A percentile compares a stretch with the other conserved stretches of the same genome.
These are phyloP conservation scores for Bambusicola thoracicus DNA, from an alignment of 2,113 vertebrate species.

Conservation along the genomic window DNA sequence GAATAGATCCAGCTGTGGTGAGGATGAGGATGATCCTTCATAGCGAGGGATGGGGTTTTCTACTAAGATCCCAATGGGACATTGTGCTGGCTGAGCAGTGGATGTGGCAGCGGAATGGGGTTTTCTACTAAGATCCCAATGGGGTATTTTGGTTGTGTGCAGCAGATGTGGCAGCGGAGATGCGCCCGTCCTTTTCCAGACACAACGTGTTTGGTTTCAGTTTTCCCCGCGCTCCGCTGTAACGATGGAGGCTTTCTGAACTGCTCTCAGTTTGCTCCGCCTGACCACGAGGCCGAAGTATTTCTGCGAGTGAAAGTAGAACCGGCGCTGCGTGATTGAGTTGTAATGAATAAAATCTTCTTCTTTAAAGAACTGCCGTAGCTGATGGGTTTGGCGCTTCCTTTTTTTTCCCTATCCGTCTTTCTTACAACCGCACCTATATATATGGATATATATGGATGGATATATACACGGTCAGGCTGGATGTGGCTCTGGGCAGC, in stretches of 20 bases:
- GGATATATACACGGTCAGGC: too few species aligned
- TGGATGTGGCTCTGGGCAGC: too few species aligned
- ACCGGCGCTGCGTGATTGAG: background rate
- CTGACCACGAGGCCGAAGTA: accelerated
- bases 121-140: background rate
- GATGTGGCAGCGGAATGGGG: accelerated
- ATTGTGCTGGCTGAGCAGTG: background rate
- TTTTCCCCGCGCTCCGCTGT: background rate
- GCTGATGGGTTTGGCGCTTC: background rate
- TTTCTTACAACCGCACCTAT: background rate
- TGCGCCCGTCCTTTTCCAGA: background rate
- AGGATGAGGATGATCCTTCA: too few species aligned
- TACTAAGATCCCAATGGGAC: background rate
- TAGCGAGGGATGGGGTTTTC: background rate
- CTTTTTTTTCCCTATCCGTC: too few species aligned
- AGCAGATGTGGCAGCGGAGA: accelerated
- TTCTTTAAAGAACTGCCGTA: background rate
- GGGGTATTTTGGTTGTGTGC: background rate
- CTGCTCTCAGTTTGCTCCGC: background rate
- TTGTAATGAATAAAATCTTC: background rate
- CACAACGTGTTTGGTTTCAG: accelerated
- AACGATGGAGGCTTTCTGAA: background rate
- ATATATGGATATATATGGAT: background rate
- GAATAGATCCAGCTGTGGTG: background rate
- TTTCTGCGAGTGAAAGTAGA: background rate